Evolutionary conservation across 2,888 invertebrate genomes (phyloP).

Genomic region (Pollenia griseotomentosa): DNA sequence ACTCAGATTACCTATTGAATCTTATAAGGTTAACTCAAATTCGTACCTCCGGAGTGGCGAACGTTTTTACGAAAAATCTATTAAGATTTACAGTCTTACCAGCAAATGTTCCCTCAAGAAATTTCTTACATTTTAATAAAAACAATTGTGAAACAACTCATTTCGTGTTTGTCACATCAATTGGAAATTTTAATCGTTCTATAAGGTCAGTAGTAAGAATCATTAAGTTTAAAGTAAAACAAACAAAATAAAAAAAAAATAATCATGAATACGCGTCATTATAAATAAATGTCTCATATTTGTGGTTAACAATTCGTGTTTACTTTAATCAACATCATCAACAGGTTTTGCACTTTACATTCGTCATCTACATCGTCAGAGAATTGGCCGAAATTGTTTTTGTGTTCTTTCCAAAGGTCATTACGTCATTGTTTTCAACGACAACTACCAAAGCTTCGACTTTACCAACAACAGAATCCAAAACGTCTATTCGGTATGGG

Average conservation of each 20-base stretch:
- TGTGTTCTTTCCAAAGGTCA: constrained; percentile 56
- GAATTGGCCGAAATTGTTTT: constrained; percentile 34
- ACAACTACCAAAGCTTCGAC: constrained; percentile 42
- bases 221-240: constrained; percentile 2
- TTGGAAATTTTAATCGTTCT: constrained; percentile 47
- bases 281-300: not conserved
- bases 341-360: constrained; percentile 65
- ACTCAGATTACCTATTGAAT: not conserved
- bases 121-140: constrained; percentile 23
- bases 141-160: not conserved
- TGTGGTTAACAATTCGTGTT: constrained; percentile 5
- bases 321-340: constrained; percentile 44
- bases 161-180: not conserved
- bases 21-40: constrained; percentile 32
- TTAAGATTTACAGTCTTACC: constrained; percentile 28
- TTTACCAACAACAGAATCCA: constrained; percentile 20
- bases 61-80: not conserved
- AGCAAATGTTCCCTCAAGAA: constrained; percentile 1
- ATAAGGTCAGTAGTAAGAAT: constrained; percentile 53
- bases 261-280: constrained; percentile 19
- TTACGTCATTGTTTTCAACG: constrained; percentile 57
- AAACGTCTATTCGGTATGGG: constrained; percentile 78
- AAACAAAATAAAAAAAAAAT: constrained; percentile 17
- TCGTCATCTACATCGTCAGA: constrained; percentile 8
- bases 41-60: not conserved